Percentiles rank a stretch among this genome's conserved stretches.
Conservation (phyloP, 2,797 vertebrate genomes). For the Thaleichthys pacificus region DNA sequence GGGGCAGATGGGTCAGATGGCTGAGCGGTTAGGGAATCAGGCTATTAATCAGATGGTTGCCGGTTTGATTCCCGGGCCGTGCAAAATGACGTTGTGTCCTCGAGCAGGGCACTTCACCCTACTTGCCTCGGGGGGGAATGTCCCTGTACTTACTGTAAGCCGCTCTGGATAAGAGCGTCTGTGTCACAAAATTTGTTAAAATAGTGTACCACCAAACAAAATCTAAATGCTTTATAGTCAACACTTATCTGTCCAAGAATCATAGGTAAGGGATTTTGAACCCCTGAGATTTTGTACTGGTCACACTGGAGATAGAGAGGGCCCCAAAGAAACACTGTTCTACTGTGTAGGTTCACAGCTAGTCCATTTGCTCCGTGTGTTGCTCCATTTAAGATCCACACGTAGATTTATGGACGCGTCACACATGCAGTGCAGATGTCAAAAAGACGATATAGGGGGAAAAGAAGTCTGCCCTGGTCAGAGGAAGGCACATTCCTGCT, state of each 20-base stretch:
- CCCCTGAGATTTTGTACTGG: neutral
- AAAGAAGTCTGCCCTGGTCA: constrained; percentile 25
- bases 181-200: neutral
- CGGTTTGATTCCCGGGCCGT: too few relatives aligned
- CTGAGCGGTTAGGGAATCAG: too few relatives aligned
- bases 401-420: constrained; percentile 47
- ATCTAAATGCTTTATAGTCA: neutral
- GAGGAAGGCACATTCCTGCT: constrained; percentile 56
- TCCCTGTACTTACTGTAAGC: too few relatives aligned
- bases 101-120: too few relatives aligned
- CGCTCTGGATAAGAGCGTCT: too few relatives aligned
- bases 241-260: too few relatives aligned
- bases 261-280: too few relatives aligned
- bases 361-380: constrained; percentile 33
- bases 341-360: constrained; percentile 14
- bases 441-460: constrained; percentile 37
- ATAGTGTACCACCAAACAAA: neutral
- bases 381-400: constrained; percentile 41
- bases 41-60: too few relatives aligned
- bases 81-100: too few relatives aligned
- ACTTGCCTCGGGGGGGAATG: too few relatives aligned
- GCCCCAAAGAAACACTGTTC: neutral
- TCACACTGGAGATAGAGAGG: neutral
- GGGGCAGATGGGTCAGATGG: too few relatives aligned
- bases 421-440: constrained; percentile 69